Base-by-base conservation (phyloP, 1,140 invertebrate genomes). In the Ephestia elutella region DNA sequence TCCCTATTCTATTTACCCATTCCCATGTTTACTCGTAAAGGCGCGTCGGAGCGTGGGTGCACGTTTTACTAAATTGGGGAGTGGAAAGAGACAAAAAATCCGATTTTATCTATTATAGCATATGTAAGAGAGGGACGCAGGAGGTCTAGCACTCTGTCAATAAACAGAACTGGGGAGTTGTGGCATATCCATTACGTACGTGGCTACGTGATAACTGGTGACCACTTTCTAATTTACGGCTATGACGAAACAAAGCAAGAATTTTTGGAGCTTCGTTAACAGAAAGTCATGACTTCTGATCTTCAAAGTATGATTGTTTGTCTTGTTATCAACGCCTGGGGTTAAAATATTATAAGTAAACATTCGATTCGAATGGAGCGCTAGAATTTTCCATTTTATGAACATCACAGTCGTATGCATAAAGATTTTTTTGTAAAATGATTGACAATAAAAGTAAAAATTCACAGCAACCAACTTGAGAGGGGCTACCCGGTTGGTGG, bases 11-110 rank as follows among this genome's bases (percentile, higher is more conserved):
- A 86, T 87, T 86, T 84, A 76, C 77, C 68, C 72, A 83, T 83
- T 82, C 72, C 71, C 71, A 75, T 87, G 81, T 87, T 85, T 87
- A 87, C 82, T 82, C 73, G 72, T 80, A 82, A 83, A 84, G 82
- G 77, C 80, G 78, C 69, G 74, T 61, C 73, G 65, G 72, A 71
- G 75, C 81, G 81, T 86, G 80, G 81, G 81, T 80, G 80, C 75
- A 63, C 68, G 67, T 56, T 68, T 70, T 63, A 79, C 81, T 82
- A 81, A 85, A 84, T 85, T 83, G 71, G 82, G 80, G 77, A 78
- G 67, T 38, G 73, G 81, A 86, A 59, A 73, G 80, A 78, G 82
- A 86, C 73, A 79, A 76, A 82, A 80, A 80, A 73, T 30, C 56
- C 49, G 66, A 56, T 65, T 66, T 62, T 68, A 69, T 70, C 70